Evolutionary conservation across 2,113 vertebrate species (phyloP).

Genomic region (Passer domesticus): DNA sequence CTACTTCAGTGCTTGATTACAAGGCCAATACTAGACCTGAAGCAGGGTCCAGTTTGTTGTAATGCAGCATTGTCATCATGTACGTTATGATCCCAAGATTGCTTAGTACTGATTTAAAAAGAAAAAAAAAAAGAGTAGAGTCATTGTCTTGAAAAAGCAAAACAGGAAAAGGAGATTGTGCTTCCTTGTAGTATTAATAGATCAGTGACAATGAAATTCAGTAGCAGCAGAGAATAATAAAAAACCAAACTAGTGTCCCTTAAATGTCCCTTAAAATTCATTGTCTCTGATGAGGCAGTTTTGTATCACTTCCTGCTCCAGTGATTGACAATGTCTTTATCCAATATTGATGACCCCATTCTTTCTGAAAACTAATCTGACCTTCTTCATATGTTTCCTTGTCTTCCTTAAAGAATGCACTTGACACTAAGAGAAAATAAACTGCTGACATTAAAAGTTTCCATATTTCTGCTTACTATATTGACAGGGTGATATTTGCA

Average conservation of each 20-base stretch:
- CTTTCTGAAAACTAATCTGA: not conserved
- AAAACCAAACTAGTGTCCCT: not conserved
- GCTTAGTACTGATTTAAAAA: not conserved
- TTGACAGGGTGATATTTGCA: rapidly evolving
- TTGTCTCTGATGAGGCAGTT: not conserved
- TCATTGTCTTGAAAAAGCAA: not conserved
- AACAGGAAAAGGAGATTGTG: not conserved
- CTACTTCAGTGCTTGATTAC: not conserved
- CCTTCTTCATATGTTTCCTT: not conserved
- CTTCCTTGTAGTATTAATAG: not conserved
- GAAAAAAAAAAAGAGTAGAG: not conserved
- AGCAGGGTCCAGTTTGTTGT: not conserved
- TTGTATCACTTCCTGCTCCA: not conserved
- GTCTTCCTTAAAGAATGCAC: not conserved
- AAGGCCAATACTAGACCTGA: not conserved
- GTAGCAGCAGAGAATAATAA: not conserved
- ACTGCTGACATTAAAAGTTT: not conserved
- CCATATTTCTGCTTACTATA: not conserved
- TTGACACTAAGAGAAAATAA: not conserved
- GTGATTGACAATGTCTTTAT: not conserved
- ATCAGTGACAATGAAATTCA: not conserved
- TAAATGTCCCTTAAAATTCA: not conserved
- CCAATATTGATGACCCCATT: not conserved
- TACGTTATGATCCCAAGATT: not conserved
- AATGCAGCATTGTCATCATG: not conserved